Base-by-base conservation (phyloP, 1,140 invertebrate species). In the Odontomachus brunneus region DNA sequence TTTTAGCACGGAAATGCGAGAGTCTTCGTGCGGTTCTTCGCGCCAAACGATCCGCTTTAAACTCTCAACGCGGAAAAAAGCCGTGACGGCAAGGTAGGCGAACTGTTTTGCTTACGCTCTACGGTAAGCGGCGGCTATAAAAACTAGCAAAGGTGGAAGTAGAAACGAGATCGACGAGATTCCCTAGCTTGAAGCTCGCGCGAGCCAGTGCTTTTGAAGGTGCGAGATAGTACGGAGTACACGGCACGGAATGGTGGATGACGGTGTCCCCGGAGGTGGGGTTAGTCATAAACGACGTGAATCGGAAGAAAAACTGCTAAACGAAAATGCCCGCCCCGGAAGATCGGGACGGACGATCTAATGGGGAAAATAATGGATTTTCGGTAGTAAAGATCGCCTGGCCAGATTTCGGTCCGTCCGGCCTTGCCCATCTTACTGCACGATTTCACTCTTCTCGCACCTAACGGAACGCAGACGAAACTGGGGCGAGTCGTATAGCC, bases 361-460 rank as follows among this genome's bases (percentile, higher is more conserved):
- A 94, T 94, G 90, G 93, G 88, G 89, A 92, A 93, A 93, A 93
- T 94, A 94, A 94, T 94, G 92, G 93, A 93, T 94, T 94, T 93
- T 92, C 84, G 90, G 92, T 90, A 93, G 91, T 94, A 93, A 94
- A 94, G 93, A 94, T 94, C 90, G 89, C 88, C 82, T 82, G 84
- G 80, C 82, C 88, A 91, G 93, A 93, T 93, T 65, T 80, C 90
- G 88, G 89, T 74, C 84, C 81, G 82, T 87, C 86, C 84, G 75
- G 83, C 87, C 84, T 89, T 83, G 84, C 78, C 59, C 81, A 53
- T 88, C 66, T 87, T 78, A 85, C 51, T 53, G 48, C 59, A 26
- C 49, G 82, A 80, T 72, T 76, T 83, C 82, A 24, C 69, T 82
- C 85, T 53, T 67, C 57, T 59, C 69, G 26, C 63, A 49, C 48